These are phyloP conservation scores for Linepithema humile DNA, from an alignment of 1,140 invertebrate species.

Conservation along the genomic window DNA sequence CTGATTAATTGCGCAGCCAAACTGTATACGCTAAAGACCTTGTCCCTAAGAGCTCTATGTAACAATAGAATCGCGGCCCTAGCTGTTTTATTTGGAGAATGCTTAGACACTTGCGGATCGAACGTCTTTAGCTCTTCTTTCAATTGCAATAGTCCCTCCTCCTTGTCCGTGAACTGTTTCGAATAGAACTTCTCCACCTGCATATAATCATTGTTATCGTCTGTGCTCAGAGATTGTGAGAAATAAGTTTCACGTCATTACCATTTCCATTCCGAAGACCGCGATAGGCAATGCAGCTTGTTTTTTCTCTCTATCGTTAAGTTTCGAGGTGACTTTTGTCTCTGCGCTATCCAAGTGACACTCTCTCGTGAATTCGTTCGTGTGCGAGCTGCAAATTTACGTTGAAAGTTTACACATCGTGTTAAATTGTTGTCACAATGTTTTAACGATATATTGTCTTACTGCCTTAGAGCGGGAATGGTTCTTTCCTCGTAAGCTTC, in stretches of 20 bases:
- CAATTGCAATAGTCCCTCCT: slow-evolving; percentile 92
- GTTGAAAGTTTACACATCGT: neutral
- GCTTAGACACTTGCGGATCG: slow-evolving; percentile 82
- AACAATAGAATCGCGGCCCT: slow-evolving; percentile 91
- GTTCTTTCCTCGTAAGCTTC: slow-evolving; percentile 94
- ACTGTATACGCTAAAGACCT: slow-evolving; percentile 93
- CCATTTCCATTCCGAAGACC: slow-evolving; percentile 95
- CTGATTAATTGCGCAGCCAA: slow-evolving; percentile 91
- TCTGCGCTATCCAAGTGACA: slow-evolving; percentile 86
- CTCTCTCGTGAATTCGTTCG: slow-evolving; percentile 91
- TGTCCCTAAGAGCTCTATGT: slow-evolving; percentile 91
- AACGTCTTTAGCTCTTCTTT: slow-evolving; percentile 89
- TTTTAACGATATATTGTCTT: slow-evolving; percentile 77
- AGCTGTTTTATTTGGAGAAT: slow-evolving; percentile 90
- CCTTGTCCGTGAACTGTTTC: slow-evolving; percentile 96
- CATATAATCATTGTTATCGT: neutral
- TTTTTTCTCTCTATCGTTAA: slow-evolving; percentile 94
- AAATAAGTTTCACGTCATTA: slow-evolving; percentile 75
- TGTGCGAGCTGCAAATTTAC: slow-evolving; percentile 87
- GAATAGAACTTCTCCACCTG: slow-evolving; percentile 97
- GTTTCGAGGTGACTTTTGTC: slow-evolving; percentile 87
- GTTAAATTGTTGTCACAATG: neutral
- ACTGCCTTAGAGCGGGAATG: slow-evolving; percentile 93
- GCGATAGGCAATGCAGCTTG: slow-evolving; percentile 95
- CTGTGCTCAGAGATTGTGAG: neutral